Conservation (phyloP, 2,888 invertebrate species). For the Acutogordius australiensis region DNA sequence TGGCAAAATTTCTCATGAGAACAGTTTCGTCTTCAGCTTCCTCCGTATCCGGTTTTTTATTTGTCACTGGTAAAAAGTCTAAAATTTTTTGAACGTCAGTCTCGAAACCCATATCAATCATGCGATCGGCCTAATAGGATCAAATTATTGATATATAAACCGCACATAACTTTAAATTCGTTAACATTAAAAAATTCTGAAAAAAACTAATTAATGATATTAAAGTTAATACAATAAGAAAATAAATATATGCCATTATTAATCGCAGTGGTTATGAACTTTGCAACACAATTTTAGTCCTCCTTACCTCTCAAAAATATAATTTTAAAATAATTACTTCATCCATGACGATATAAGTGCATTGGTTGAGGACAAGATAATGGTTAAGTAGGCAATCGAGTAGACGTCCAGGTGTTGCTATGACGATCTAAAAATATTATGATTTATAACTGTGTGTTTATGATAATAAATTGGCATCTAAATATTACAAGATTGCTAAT, state of each 20-base stretch:
- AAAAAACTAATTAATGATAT: no score
- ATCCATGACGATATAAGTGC: conserved; percentile 63
- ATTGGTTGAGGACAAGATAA: conserved; percentile 75
- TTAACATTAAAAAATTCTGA: neutral
- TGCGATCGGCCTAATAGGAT: conserved; percentile 80
- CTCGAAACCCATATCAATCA: conserved; percentile 99
- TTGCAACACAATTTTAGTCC: no score
- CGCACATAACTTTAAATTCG: neutral
- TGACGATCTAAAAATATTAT: conserved; percentile 42
- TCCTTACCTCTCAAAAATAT: no score
- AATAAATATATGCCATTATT: no score
- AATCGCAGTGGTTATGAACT: no score
- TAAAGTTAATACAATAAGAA: no score
- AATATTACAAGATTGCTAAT: neutral
- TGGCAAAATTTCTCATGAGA: conserved; percentile 63
- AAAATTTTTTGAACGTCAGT: conserved; percentile 78
- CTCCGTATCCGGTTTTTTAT: conserved; percentile 84
- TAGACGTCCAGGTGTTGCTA: conserved; percentile 93
- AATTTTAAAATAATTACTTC: conserved; percentile 23
- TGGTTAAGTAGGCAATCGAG: conserved; percentile 92
- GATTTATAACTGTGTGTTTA: neutral
- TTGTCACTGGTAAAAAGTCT: conserved; percentile 86
- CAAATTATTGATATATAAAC: no score
- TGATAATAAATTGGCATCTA: neutral
- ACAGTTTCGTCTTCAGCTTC: conserved; percentile 78